A percentile compares a stretch with the other conserved stretches of the same genome.
Evolutionary conservation across 2,888 invertebrate genomes (phyloP).

Genomic region (Hirtodrosophila histrioides): DNA sequence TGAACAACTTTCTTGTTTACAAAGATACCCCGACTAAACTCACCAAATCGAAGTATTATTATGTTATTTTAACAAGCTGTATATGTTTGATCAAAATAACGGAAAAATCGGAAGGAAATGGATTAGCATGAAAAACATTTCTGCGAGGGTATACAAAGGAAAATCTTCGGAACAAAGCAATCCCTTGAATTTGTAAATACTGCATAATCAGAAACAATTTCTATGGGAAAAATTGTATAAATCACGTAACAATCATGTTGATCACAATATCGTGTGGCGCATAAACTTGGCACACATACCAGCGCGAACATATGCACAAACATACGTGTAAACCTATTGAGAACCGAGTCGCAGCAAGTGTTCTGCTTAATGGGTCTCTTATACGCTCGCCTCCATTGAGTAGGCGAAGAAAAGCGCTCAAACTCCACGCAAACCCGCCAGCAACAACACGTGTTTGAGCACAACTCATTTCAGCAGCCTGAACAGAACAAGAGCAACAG

Average conservation of each 20-base stretch:
- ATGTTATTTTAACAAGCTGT: no score
- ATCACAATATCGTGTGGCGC: constrained; percentile 9
- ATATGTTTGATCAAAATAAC: no score
- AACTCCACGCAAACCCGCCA: constrained; percentile 13
- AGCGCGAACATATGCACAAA: neutral
- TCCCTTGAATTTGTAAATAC: no score
- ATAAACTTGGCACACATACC: constrained; percentile 31
- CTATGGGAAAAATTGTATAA: no score
- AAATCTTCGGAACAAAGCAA: no score
- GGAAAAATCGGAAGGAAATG: no score
- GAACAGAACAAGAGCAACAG: constrained; percentile 47
- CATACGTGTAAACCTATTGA: constrained; percentile 4
- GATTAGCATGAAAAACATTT: no score
- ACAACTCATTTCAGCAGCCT: constrained; percentile 44
- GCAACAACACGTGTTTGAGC: constrained; percentile 63
- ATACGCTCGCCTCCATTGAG: constrained; percentile 12
- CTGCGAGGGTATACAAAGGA: no score
- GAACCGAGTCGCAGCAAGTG: constrained; percentile 37
- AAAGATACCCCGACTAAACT: no score
- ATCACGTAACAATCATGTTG: neutral
- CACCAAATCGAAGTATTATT: no score
- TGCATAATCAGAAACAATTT: no score
- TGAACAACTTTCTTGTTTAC: no score
- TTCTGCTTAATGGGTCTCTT: constrained; percentile 27
- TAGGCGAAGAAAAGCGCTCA: constrained; percentile 35